Evolutionary conservation across 2,797 vertebrate species (phyloP), one percentile per base, ranked within the genome.

Genomic region (Nannoperca australis): DNA sequence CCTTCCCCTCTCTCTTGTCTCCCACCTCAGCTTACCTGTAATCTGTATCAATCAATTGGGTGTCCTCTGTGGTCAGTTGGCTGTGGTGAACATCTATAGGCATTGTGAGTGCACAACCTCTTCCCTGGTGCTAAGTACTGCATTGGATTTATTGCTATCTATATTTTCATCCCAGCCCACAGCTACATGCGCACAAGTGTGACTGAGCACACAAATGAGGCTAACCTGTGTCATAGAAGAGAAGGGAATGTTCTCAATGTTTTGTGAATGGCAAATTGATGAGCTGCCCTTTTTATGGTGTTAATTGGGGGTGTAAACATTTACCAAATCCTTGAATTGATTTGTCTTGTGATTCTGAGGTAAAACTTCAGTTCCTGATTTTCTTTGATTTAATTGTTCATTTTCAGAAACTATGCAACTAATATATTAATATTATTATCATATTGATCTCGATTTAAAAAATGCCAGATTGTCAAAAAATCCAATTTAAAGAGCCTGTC

Each of bases 91-190:
- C 73, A 68, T 84, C 76, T 65, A 73, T 61, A 66, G 85, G 73
- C 77, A 58, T 80, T 67, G 80, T 88, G 76, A 66, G 70, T 22
- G 56, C 65, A 49, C 70, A 78, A 59, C 76, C 63, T 58, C 62
- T 44, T 81, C 71, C 61, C 62, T 7, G 5, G 47, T 54, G 84
- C 79, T 89, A 66, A 72, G 79, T 45, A 22, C 79, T 45, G 86
- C 82, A 82, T 84, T 84, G 76, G 75, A 88, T 93, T 92, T 85
- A 88, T 86, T 55, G 69, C 67, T 40, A n/a, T 78, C 70, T 50
- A 60, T 71, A 66, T 82, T 81, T 67, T 78, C 62, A 53, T 45
- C 60, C 50, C 63, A 72, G 66, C 64, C 18, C 55, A 56, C 47
- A 55, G 75, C 67, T 68, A 51, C 56, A 59, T 81, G 63, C 20